These are phyloP conservation scores for Machaerirhynchus nigripectus DNA, from an alignment of 2,113 vertebrate species.

Conservation along the genomic window DNA sequence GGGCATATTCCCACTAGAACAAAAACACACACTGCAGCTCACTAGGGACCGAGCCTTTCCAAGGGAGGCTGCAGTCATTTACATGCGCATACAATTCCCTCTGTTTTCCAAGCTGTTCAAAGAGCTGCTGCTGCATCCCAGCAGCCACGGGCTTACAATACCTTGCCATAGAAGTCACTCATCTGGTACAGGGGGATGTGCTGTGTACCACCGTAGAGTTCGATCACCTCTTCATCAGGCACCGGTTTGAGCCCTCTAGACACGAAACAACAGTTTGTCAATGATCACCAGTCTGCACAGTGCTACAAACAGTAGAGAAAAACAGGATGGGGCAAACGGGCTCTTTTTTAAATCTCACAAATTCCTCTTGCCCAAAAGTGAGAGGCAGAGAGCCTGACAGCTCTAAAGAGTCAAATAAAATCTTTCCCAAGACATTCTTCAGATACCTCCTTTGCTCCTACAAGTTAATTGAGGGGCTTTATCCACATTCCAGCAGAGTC, in stretches of 20 bases:
- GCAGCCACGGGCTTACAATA: conserved; percentile 33
- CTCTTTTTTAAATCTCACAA: background rate
- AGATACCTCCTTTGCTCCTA: background rate
- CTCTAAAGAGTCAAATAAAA: background rate
- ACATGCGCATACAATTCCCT: background rate
- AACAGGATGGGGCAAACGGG: background rate
- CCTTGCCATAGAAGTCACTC: conserved; percentile 86
- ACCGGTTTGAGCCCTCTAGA: conserved; percentile 79
- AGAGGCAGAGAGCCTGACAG: background rate
- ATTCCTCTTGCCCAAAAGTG: background rate
- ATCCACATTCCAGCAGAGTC: background rate
- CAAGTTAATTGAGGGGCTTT: background rate
- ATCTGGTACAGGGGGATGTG: conserved; percentile 82
- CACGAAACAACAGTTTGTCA: background rate
- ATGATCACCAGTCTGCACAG: background rate
- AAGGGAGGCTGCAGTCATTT: background rate
- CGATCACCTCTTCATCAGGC: conserved; percentile 78
- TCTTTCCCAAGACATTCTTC: background rate
- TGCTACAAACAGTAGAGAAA: background rate
- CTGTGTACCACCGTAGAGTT: conserved; percentile 79
- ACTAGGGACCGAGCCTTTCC: background rate
- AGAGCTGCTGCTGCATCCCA: background rate
- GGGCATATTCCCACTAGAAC: conserved; percentile 51
- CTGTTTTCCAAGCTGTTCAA: background rate
- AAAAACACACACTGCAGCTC: conserved; percentile 33